phyloP scores from a whole-genome alignment of 2,113 vertebrate species.

The Gallinago undulata region DNA sequence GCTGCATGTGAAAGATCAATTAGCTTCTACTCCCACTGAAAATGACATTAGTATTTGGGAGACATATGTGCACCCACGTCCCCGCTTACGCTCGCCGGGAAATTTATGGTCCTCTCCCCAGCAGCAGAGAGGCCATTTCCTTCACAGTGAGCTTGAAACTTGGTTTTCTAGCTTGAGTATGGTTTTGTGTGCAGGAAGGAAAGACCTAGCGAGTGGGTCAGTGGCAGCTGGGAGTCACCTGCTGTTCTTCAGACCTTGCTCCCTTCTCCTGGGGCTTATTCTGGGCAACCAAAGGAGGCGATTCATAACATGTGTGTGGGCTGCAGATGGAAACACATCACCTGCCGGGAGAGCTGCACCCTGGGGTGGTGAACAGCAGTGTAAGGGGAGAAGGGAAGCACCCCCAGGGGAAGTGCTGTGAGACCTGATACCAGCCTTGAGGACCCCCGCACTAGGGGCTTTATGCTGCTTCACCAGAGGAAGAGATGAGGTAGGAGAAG shows the following conservation, averaged over 20 bases:
- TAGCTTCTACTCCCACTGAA: not conserved
- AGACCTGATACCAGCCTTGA: not conserved
- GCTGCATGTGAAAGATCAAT: not conserved
- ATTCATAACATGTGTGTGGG: not conserved
- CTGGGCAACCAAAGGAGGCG: not conserved
- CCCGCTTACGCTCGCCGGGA: fast-evolving
- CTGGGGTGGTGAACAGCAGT: not conserved
- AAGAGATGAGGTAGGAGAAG: not conserved
- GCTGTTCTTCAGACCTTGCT: not conserved
- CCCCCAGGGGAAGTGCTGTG: not conserved
- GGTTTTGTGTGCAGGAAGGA: not conserved
- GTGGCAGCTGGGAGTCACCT: not conserved
- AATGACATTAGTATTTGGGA: not conserved
- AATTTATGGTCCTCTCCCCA: not conserved
- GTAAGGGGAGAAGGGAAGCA: not conserved
- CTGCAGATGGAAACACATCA: not conserved
- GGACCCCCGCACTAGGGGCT: not conserved
- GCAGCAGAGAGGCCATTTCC: not conserved
- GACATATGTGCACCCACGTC: not conserved
- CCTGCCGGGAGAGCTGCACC: not conserved
- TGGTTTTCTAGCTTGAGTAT: not conserved
- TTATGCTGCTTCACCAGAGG: not conserved
- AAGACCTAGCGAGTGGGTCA: not conserved
- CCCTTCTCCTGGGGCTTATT: not conserved
- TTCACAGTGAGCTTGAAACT: not conserved